Conservation (phyloP, 2,888 invertebrate genomes). For the Tenthredo scrophulariae region DNA sequence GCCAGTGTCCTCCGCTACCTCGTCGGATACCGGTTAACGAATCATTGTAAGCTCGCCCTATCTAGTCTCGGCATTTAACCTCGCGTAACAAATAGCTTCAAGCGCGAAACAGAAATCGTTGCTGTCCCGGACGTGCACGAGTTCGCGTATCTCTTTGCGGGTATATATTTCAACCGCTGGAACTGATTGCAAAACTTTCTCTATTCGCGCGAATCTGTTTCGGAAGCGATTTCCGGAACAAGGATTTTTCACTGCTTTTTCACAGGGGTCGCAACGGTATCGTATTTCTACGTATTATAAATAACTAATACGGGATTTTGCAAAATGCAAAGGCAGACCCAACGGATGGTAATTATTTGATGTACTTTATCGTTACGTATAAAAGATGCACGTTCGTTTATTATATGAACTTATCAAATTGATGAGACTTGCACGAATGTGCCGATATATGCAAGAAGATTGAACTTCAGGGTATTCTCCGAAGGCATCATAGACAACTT, state of each 20-base stretch:
- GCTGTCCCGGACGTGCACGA: conserved; percentile 1
- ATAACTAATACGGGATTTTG: not conserved
- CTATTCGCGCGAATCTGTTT: conserved; percentile 14
- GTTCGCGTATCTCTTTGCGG: not conserved
- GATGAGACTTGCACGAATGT: not conserved
- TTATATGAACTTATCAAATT: conserved; percentile 14
- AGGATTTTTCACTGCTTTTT: not conserved
- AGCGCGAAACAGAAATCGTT: conserved; percentile 34
- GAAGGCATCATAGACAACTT: not conserved
- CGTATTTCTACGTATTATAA: not conserved
- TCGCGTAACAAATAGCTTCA: conserved; percentile 31
- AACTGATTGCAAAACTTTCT: conserved; percentile 45
- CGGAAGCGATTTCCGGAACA: conserved; percentile 24
- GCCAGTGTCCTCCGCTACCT: conserved; percentile 5
- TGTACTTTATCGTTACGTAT: not conserved
- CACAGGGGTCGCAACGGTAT: not conserved
- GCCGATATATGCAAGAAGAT: not conserved
- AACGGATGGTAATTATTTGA: not conserved
- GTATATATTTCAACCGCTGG: conserved; percentile 43
- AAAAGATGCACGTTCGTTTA: not conserved
- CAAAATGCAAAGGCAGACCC: not conserved
- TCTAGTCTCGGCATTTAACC: conserved; percentile 42
- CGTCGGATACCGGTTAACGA: conserved; percentile 43
- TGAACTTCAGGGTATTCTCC: not conserved
- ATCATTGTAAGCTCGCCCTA: conserved; percentile 42